Percentiles rank a stretch among this genome's conserved stretches.
These are phyloP conservation scores for Nesidiocoris tenuis DNA, from an alignment of 2,888 invertebrate species.

Conservation along the genomic window DNA sequence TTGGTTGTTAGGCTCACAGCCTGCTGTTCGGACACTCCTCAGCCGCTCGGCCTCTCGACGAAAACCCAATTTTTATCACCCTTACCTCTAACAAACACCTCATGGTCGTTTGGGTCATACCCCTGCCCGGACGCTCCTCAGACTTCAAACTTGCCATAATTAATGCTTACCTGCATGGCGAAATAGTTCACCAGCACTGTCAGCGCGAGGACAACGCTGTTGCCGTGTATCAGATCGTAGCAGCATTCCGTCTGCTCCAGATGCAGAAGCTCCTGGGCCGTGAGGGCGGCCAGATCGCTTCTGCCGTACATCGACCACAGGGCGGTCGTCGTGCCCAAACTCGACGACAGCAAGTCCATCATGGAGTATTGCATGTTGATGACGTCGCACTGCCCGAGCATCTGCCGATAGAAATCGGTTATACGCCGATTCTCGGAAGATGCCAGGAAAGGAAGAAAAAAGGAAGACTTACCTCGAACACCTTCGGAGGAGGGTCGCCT, in stretches of 20 bases:
- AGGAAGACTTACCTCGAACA: conserved; percentile 61
- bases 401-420: too few relatives aligned
- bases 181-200: conserved; percentile 63
- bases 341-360: conserved; percentile 76
- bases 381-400: conserved; percentile 79
- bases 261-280: conserved; percentile 75
- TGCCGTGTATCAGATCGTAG: conserved; percentile 63
- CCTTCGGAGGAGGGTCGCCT: conserved; percentile 64
- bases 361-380: conserved; percentile 82
- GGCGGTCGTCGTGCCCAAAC: conserved; percentile 77
- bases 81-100: too few relatives aligned
- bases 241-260: conserved; percentile 67
- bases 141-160: neutral
- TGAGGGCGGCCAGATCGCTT: conserved; percentile 77
- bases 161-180: conserved; percentile 38
- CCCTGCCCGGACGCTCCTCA: too few relatives aligned
- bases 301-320: conserved; percentile 88
- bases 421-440: too few relatives aligned
- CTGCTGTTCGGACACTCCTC: too few relatives aligned
- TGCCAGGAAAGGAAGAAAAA: neutral
- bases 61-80: too few relatives aligned
- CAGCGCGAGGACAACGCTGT: conserved; percentile 62
- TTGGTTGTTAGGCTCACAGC: too few relatives aligned
- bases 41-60: too few relatives aligned
- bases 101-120: too few relatives aligned